These are phyloP conservation scores for Eristalis arbustorum DNA, from an alignment of 2,888 invertebrate species.

Conservation along the genomic window DNA sequence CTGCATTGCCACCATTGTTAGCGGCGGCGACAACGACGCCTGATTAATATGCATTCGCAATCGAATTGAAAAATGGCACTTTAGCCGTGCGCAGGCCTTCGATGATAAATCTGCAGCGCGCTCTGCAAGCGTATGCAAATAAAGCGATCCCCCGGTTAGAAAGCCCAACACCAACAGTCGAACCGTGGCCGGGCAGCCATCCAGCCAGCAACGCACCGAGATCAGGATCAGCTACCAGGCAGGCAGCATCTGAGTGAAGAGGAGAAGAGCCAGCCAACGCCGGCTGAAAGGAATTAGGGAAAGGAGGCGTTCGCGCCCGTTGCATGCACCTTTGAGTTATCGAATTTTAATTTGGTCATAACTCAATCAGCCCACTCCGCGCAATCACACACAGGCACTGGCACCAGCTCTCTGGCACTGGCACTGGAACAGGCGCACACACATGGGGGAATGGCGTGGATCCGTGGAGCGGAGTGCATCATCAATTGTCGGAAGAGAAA, in stretches of 20 bases:
- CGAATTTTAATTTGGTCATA: conserved; percentile 71
- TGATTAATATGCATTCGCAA: conserved; percentile 65
- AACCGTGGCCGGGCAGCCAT: not conserved
- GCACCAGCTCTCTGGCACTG: no score
- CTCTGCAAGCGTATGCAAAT: conserved; percentile 55
- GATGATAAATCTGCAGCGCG: conserved; percentile 61
- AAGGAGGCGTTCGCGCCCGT: conserved; percentile 62
- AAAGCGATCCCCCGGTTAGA: conserved; percentile 55
- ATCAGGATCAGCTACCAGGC: conserved; percentile 49
- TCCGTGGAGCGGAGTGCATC: conserved; percentile 56
- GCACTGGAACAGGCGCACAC: not conserved
- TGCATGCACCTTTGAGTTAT: conserved; percentile 70
- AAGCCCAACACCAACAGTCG: not conserved
- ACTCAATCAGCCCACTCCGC: conserved; percentile 68
- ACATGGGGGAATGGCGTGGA: not conserved
- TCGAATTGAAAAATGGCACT: conserved; percentile 68
- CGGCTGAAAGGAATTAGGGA: conserved; percentile 30
- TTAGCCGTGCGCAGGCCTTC: conserved; percentile 48
- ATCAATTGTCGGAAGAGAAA: conserved; percentile 71
- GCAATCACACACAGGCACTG: conserved; percentile 35
- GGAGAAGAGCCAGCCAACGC: not conserved
- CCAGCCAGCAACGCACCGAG: conserved; percentile 35
- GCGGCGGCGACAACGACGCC: conserved; percentile 16
- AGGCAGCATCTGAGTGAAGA: not conserved
- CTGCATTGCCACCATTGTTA: conserved; percentile 46